phyloP scores from a whole-genome alignment of 2,113 vertebrate genomes.

The Salvator merianae region DNA sequence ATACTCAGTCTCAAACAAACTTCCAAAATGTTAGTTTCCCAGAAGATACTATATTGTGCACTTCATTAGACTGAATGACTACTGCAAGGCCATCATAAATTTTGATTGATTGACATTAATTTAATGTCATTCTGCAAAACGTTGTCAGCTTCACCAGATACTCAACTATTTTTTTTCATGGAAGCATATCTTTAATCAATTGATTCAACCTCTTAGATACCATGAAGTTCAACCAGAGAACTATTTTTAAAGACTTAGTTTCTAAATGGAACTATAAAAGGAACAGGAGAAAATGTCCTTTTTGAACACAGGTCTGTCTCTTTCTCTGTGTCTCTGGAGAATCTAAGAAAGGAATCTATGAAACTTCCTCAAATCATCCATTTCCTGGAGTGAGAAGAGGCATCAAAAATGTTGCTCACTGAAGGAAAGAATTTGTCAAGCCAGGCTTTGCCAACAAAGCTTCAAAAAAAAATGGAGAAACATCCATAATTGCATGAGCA shows the following conservation, averaged over 20 bases:
- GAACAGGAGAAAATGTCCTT: slow-evolving; percentile 63
- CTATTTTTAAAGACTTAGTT: slow-evolving; percentile 69
- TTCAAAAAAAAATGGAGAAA: slow-evolving; percentile 75
- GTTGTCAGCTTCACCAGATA: slow-evolving; percentile 62
- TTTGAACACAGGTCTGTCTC: slow-evolving; percentile 53
- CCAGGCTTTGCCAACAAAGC: slow-evolving; percentile 75
- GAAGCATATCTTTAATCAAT: slow-evolving; percentile 58
- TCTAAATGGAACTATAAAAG: slow-evolving; percentile 64
- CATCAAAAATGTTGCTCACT: slow-evolving; percentile 69
- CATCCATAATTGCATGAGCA: slow-evolving; percentile 78
- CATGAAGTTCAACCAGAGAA: slow-evolving; percentile 68
- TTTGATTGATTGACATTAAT: slow-evolving; percentile 53
- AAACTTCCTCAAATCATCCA: slow-evolving; percentile 75
- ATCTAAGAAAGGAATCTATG: slow-evolving; percentile 69
- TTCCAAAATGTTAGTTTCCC: slow-evolving; percentile 61
- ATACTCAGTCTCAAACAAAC: slow-evolving; percentile 49
- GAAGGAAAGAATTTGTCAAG: slow-evolving; percentile 65
- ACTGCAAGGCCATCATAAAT: slow-evolving; percentile 59
- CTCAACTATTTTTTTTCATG: slow-evolving; percentile 60
- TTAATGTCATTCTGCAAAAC: slow-evolving; percentile 68
- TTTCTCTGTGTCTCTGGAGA: slow-evolving; percentile 62
- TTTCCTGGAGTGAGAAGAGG: slow-evolving; percentile 77
- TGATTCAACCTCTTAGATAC: slow-evolving; percentile 64
- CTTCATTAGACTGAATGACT: slow-evolving; percentile 64
- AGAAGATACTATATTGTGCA: slow-evolving; percentile 63